A percentile compares a stretch with the other conserved stretches of the same genome.
phyloP scores from a whole-genome alignment of 2,888 invertebrate species.

The Sesamia inferens region DNA sequence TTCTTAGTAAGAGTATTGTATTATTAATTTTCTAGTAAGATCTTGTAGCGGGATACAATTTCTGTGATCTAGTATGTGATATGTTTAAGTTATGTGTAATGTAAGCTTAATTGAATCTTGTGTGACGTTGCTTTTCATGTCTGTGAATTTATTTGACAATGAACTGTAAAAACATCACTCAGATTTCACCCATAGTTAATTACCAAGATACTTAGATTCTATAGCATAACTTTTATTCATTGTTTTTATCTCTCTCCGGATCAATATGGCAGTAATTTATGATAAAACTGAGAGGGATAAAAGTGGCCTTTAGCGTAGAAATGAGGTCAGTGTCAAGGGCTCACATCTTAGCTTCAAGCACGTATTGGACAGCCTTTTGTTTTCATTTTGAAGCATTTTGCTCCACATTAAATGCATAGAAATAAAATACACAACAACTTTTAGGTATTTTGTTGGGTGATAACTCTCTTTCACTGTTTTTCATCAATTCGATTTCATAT shows the following conservation, averaged over 20 bases:
- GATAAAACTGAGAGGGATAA: constrained; percentile 45
- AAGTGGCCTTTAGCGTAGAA: constrained; percentile 30
- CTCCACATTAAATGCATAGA: constrained; percentile 30
- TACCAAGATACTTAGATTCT: not conserved
- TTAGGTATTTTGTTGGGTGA: not conserved
- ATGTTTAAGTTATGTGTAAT: not conserved
- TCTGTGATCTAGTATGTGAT: not conserved
- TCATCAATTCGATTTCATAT: not conserved
- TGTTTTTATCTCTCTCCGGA: constrained; percentile 22
- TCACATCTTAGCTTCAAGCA: constrained; percentile 40
- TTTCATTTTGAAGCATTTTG: constrained; percentile 37
- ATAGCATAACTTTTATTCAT: constrained; percentile 3
- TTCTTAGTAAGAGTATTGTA: constrained; percentile 22
- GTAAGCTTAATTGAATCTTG: not conserved
- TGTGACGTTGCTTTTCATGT: not conserved
- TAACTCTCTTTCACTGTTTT: not conserved
- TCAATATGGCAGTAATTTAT: constrained; percentile 48
- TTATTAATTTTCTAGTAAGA: constrained; percentile 53
- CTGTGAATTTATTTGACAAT: not conserved
- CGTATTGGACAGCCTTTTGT: constrained; percentile 53
- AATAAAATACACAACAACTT: constrained; percentile 1
- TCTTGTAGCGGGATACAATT: constrained; percentile 14
- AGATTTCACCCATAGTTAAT: not conserved
- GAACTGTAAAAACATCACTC: not conserved
- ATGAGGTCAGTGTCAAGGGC: constrained; percentile 52